Conservation (phyloP, 23 tunicate genomes). For the Halocynthia aurantium region DNA sequence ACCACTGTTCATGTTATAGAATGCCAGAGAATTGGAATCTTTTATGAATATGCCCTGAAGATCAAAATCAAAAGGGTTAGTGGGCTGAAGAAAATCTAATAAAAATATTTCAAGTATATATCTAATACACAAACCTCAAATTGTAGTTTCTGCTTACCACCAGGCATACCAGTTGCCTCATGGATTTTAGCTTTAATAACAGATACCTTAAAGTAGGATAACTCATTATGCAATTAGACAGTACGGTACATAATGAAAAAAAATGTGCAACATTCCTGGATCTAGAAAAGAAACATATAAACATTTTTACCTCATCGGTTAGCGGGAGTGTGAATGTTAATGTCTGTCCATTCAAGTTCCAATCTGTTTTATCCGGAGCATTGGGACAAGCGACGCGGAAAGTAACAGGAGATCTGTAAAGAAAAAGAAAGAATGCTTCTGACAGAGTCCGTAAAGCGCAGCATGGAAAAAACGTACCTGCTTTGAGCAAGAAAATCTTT, state of each 20-base stretch:
- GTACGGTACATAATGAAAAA: background rate
- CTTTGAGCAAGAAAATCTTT: slow-evolving; percentile 46
- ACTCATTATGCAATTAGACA: background rate
- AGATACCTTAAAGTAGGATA: slow-evolving; percentile 44
- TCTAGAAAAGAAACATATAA: background rate
- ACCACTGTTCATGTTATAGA: slow-evolving; percentile 73
- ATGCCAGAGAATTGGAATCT: slow-evolving; percentile 86
- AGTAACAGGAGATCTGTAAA: slow-evolving; percentile 24
- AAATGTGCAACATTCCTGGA: background rate
- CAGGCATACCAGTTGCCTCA: slow-evolving; percentile 95
- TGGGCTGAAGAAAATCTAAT: background rate
- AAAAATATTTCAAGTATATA: background rate
- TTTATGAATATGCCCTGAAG: slow-evolving; percentile 79
- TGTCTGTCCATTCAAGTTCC: slow-evolving; percentile 86
- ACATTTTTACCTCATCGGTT: slow-evolving; percentile 67
- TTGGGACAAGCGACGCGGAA: slow-evolving; percentile 77
- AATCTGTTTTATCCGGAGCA: slow-evolving; percentile 75
- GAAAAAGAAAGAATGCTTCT: background rate
- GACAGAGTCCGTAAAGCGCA: background rate
- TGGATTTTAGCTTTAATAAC: slow-evolving; percentile 97
- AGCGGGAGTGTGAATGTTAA: slow-evolving; percentile 81
- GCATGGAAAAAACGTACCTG: slow-evolving; percentile 13
- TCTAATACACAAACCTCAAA: slow-evolving; percentile 45
- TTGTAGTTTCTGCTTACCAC: slow-evolving; percentile 93
- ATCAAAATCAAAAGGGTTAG: background rate